phyloP scores from a whole-genome alignment of 2,888 invertebrate species.

The Pristionchus exspectatus region DNA sequence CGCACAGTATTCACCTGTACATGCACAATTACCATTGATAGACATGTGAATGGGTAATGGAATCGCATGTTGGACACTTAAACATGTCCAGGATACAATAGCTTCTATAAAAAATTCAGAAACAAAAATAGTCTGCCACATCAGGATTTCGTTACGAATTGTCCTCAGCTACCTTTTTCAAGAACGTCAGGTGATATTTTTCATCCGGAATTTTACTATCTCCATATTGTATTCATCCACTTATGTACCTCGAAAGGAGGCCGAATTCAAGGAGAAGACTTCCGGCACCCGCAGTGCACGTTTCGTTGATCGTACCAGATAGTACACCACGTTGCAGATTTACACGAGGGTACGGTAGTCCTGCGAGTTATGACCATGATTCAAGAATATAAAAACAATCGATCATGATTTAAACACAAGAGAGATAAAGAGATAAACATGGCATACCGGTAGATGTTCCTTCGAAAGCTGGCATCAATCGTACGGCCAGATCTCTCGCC shows the following conservation, averaged over 20 bases:
- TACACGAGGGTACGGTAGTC: constrained; percentile 80
- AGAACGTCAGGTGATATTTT: too few species aligned
- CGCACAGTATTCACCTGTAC: too few species aligned
- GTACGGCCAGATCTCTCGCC: constrained; percentile 84
- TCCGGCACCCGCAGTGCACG: constrained; percentile 85
- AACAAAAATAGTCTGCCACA: too few species aligned
- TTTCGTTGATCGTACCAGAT: constrained; percentile 82
- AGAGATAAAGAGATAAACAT: not conserved
- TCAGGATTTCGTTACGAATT: too few species aligned
- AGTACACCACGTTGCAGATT: constrained; percentile 83
- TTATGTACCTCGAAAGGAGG: constrained; percentile 80
- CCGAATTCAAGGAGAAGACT: constrained; percentile 84
- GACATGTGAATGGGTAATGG: too few species aligned
- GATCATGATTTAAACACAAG: not conserved
- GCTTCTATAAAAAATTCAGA: too few species aligned
- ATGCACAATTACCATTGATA: too few species aligned
- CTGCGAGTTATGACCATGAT: constrained; percentile 57
- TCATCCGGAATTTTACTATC: too few species aligned
- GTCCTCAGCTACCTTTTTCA: too few species aligned
- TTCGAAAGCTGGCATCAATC: constrained; percentile 84
- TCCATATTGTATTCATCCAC: too few species aligned
- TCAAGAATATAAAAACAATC: not conserved
- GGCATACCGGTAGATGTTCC: constrained; percentile 82
- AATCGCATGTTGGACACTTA: too few species aligned
- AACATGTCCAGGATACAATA: too few species aligned